These are phyloP conservation scores for Dinocampus coccinellae DNA, from an alignment of 2,888 invertebrate genomes.

Conservation along the genomic window DNA sequence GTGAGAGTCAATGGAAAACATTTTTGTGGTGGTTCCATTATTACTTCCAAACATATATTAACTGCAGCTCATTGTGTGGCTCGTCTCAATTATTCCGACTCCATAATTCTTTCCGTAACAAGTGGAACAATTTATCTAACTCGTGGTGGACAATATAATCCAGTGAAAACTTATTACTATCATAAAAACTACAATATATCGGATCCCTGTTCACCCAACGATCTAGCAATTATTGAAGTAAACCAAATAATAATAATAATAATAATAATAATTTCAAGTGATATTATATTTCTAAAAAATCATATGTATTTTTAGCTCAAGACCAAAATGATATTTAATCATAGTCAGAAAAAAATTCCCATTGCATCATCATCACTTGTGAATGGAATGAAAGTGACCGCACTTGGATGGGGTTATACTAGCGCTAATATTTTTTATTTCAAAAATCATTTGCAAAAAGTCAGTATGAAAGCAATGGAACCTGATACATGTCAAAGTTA, in stretches of 20 bases:
- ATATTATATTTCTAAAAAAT: background rate
- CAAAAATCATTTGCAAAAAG: conserved; percentile 21
- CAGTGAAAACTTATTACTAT: background rate
- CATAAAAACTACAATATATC: conserved; percentile 9
- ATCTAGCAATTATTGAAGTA: conserved; percentile 39
- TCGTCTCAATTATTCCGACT: background rate
- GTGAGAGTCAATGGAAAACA: conserved; percentile 39
- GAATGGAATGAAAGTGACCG: background rate
- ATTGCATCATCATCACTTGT: conserved; percentile 17
- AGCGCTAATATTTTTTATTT: background rate
- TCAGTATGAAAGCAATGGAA: conserved; percentile 15
- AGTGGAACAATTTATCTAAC: conserved; percentile 24
- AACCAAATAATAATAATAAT: too few species aligned
- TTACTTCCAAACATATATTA: conserved; percentile 42
- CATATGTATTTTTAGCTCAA: conserved; percentile 23
- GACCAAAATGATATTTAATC: conserved; percentile 1
- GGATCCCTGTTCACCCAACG: conserved; percentile 4
- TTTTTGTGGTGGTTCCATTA: conserved; percentile 49
- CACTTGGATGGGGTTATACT: conserved; percentile 35
- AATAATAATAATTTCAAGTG: background rate
- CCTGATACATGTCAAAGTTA: background rate
- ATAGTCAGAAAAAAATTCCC: conserved; percentile 18
- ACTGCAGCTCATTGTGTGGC: conserved; percentile 51
- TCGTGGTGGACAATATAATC: conserved; percentile 23
- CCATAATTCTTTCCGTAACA: background rate